A percentile compares a stretch with the other conserved stretches of the same genome.
These are phyloP conservation scores for Ceriagrion tenellum DNA, from an alignment of 2,888 invertebrate genomes.

Conservation along the genomic window DNA sequence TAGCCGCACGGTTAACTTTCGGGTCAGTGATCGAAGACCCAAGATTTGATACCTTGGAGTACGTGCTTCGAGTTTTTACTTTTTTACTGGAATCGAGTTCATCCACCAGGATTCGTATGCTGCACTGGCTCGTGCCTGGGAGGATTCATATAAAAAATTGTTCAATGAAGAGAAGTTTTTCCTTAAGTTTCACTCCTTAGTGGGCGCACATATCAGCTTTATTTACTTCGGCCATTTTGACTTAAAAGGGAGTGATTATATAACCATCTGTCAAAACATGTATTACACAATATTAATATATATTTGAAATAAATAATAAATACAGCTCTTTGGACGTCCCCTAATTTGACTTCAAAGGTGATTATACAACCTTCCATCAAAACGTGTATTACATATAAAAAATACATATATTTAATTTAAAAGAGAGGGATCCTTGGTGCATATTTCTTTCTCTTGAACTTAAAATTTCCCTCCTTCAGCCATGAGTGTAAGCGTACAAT, in stretches of 20 bases:
- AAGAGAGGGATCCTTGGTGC: neutral
- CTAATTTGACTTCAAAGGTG: no score
- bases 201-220: no score
- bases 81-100: neutral
- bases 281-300: no score
- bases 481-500: neutral
- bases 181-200: no score
- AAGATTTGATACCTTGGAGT: neutral
- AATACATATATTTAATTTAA: no score
- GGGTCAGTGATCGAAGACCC: neutral
- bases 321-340: no score
- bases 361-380: no score
- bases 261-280: no score
- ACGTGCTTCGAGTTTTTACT: neutral
- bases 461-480: neutral
- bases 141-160: neutral
- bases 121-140: neutral
- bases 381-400: no score
- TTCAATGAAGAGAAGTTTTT: neutral
- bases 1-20: neutral
- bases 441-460: neutral
- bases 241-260: no score
- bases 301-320: no score
- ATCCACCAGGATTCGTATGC: neutral
- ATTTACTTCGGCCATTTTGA: no score